Conservation (phyloP, 2,797 vertebrate genomes). For the Morelia viridis region DNA sequence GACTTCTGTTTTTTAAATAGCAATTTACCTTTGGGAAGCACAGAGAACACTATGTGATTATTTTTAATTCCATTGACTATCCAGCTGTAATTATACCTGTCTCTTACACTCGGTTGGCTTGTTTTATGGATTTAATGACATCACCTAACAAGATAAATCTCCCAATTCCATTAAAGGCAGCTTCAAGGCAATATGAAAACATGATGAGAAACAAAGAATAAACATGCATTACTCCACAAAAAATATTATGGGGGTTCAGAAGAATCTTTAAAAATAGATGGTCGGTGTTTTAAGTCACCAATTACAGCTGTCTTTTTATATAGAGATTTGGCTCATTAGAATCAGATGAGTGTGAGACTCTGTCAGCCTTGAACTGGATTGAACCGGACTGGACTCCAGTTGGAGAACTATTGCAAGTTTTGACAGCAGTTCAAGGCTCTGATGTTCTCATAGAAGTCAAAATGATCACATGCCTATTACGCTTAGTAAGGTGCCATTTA, state of each 20-base stretch:
- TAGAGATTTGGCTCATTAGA: background rate
- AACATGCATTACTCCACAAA: background rate
- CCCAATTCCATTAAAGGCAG: background rate
- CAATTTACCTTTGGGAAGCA: background rate
- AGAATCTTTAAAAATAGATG: background rate
- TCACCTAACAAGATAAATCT: background rate
- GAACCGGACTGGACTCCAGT: background rate
- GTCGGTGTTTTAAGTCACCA: background rate
- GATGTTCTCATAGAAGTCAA: background rate
- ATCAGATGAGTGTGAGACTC: background rate
- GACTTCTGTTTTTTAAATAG: background rate
- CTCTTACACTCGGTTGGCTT: background rate
- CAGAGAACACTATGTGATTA: background rate
- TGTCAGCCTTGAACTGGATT: background rate
- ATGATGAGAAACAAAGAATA: background rate
- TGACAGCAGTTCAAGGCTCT: background rate
- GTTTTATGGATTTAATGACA: background rate
- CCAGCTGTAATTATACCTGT: background rate
- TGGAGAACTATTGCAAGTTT: background rate
- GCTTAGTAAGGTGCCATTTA: background rate
- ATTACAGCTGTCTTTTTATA: background rate
- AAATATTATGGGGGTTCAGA: background rate
- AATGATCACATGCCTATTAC: background rate
- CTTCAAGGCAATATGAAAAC: background rate
- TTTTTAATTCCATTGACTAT: background rate